These are phyloP conservation scores for Dendrocincla tyrannina DNA, from an alignment of 2,797 vertebrate genomes.

Conservation along the genomic window DNA sequence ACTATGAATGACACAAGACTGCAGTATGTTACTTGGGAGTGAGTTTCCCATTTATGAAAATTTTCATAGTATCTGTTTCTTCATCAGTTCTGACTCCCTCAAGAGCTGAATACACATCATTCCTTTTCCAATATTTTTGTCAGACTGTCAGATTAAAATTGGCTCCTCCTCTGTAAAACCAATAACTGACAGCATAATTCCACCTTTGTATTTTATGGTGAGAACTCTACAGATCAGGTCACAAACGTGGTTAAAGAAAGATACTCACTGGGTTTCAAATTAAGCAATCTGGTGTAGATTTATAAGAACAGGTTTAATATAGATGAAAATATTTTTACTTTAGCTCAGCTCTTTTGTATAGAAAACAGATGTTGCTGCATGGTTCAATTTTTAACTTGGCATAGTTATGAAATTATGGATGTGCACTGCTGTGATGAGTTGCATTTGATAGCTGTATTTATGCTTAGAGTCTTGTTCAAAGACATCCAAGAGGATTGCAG, in stretches of 20 bases:
- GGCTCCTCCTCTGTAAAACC: not conserved
- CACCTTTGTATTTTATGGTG: not conserved
- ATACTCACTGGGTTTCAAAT: not conserved
- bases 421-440: not conserved
- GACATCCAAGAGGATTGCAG: not conserved
- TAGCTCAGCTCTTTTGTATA: not conserved
- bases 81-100: not conserved
- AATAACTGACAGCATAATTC: not conserved
- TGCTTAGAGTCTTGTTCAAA: not conserved
- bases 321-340: not conserved
- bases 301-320: not conserved
- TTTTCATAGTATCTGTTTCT: not conserved
- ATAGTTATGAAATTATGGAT: not conserved
- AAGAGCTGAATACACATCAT: rapidly evolving
- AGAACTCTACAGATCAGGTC: not conserved
- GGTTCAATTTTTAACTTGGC: not conserved
- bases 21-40: not conserved
- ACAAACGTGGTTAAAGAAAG: not conserved
- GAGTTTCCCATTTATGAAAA: not conserved
- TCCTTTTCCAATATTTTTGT: not conserved
- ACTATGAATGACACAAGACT: not conserved
- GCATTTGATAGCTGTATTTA: not conserved
- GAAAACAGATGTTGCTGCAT: not conserved
- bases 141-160: not conserved
- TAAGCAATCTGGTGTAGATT: not conserved